phyloP scores from a whole-genome alignment of 2,888 invertebrate genomes.

The Phragmatobia fuliginosa region DNA sequence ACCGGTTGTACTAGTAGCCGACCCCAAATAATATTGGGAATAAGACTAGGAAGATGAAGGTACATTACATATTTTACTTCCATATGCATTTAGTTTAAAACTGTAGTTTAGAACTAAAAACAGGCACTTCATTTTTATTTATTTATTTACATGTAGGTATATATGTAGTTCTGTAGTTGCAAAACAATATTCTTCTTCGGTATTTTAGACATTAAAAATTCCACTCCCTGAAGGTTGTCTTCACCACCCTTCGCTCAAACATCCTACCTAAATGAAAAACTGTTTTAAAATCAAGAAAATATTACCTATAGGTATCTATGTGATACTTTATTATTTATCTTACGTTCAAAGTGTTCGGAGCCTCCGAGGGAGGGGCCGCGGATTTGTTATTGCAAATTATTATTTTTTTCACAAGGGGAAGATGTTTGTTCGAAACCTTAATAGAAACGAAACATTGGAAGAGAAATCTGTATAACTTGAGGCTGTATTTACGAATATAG shows the following conservation, averaged over 20 bases:
- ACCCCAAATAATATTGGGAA: too few relatives aligned
- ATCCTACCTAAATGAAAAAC: slow-evolving; percentile 18
- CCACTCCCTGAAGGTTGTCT: background rate
- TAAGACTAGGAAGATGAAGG: too few relatives aligned
- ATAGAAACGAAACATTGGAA: slow-evolving; percentile 72
- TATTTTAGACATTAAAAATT: background rate
- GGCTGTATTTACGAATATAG: slow-evolving; percentile 26
- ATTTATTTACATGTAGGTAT: too few relatives aligned
- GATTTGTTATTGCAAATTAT: slow-evolving; percentile 77
- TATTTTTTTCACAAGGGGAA: slow-evolving; percentile 68
- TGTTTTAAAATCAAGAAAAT: slow-evolving; percentile 16
- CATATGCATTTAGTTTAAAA: too few relatives aligned
- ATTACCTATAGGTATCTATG: slow-evolving; percentile 2
- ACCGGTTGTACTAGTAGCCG: too few relatives aligned
- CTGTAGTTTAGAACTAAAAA: too few relatives aligned
- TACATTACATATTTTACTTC: too few relatives aligned
- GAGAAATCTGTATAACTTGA: slow-evolving; percentile 52
- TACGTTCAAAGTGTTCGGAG: slow-evolving; percentile 37
- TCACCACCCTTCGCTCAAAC: slow-evolving; percentile 9
- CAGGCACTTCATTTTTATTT: too few relatives aligned
- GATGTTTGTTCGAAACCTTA: slow-evolving; percentile 70
- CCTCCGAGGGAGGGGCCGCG: slow-evolving; percentile 47
- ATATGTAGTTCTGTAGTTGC: too few relatives aligned
- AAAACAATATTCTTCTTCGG: background rate
- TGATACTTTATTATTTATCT: slow-evolving; percentile 31